Base-by-base conservation (phyloP, 2,797 vertebrate species). In the Acomys russatus region DNA sequence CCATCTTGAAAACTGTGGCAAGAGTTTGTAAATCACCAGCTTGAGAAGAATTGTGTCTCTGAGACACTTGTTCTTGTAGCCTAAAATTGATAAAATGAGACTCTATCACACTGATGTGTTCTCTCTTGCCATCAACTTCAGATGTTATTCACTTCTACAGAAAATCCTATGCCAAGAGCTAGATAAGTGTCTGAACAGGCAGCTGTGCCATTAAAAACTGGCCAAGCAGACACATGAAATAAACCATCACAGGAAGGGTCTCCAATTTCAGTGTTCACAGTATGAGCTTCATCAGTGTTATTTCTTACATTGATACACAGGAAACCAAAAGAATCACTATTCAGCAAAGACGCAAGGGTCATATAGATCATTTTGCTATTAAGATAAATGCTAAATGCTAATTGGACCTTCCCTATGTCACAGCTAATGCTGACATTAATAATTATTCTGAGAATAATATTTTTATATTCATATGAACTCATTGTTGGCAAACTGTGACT, bases 381-480 rank as follows among this genome's bases (percentile, higher is more conserved):
- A 64, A 0, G 74, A 4, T 14, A 95, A 92, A 79, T 70, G 20
- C 9, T 23, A 30, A 73, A 95, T 49, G 12, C 20, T 91, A 74
- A n/a, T 56, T 88, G 87, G 3, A 76, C n/a, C 93, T 54, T 38
- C 38, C 51, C 61, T 30, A 68, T 11, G 6, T 28, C 15, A 56
- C 28, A 8, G 28, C 56, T 83, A 44, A 22, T 59, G 49, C 9
- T 28, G 1, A 33, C 64, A 11, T 70, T 73, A 90, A 87, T 80
- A 90, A 87, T 80, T 56, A 61, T 84, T 90, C 30, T 82, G 7
- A 84, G 89, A 92, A 88, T 44, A 18, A 1, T 30, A n/a, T 73
- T 92, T 94, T 64, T 70, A 33, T 20, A 38, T 92, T 93, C 91
- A 86, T 68, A 35, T 77, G 77, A 89, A 38, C 25, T 59, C 51